A percentile compares a stretch with the other conserved stretches of the same genome.
Evolutionary conservation across 2,797 vertebrate species (phyloP).

Genomic region (Clarias pachynema): DNA sequence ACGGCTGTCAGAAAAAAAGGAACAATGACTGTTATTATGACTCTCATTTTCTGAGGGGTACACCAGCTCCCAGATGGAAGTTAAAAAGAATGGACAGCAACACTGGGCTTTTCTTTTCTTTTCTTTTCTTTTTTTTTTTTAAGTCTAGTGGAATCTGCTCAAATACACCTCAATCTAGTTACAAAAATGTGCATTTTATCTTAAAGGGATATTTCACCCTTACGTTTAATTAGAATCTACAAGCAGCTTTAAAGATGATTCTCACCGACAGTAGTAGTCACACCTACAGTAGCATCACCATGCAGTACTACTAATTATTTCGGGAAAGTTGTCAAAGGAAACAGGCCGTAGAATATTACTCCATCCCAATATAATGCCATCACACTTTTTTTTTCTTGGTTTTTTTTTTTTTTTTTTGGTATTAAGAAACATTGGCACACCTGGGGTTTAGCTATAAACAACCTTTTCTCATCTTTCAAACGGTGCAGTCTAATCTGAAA

Average conservation of each 20-base stretch:
- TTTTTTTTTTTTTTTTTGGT: neutral
- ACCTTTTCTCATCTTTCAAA: neutral
- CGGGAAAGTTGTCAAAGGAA: constrained; percentile 25
- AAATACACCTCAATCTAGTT: constrained; percentile 8
- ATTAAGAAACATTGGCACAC: neutral
- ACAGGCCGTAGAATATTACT: neutral
- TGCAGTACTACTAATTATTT: constrained; percentile 21
- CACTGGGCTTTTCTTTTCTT: constrained; percentile 35
- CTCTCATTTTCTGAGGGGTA: constrained; percentile 54
- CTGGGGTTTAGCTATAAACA: neutral
- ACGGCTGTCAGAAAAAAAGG: constrained; percentile 60
- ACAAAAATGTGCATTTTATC: constrained; percentile 10
- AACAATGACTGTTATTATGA: constrained; percentile 63
- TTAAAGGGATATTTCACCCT: neutral
- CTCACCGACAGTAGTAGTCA: constrained; percentile 28
- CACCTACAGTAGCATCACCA: constrained; percentile 13
- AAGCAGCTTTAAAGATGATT: neutral
- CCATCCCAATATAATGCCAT: neutral
- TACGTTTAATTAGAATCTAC: neutral
- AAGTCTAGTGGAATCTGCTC: constrained; percentile 47
- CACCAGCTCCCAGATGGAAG: constrained; percentile 52
- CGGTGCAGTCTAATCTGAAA: constrained; percentile 2
- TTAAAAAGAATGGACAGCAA: constrained; percentile 50
- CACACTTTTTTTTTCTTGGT: neutral
- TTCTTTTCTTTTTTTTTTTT: constrained; percentile 21